Evolutionary conservation across 2,113 vertebrate species (phyloP), one percentile per base, ranked within the genome.

Genomic region (zebrafish (Danio rerio)): DNA sequence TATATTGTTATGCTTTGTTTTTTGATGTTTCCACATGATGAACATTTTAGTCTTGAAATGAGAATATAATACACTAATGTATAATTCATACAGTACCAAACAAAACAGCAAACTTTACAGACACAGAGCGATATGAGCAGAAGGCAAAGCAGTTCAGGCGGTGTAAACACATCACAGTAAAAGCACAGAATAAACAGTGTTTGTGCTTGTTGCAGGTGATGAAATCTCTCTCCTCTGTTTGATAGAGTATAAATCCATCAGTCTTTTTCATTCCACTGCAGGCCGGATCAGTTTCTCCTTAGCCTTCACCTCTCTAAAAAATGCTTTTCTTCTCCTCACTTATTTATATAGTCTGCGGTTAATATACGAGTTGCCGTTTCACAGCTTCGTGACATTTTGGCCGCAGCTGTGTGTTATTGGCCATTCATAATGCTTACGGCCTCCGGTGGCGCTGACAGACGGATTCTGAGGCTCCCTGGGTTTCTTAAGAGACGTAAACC

Each of bases 361-460:
- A 31, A 20, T 40, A 81, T 16, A 72, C 56, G 66, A 61, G 55
- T 62, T 18, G 55, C 20, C n/a, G 45, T 63, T 52, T 52, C 16
- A 9, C 10, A 42, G 53, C 56, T 72, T 76, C 52, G 31, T 80
- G 66, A 47, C 40, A 20, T 31, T 74, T 16, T 62, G 55, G 69
- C 49, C 47, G 2, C 68, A 81, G 80, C 80, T 74, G 80, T 73
- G 80, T 66, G 47, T 75, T 56, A 56, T 66, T 75, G 81, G 47
- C 49, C 70, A 74, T 81, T 81, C 80, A 53, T 76, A 68, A 82
- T 82, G 59, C n/a, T 55, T 65, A 76, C 18, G 40, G 52, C 81
- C 72, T 75, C 59, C 42, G 52, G 80, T 75, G 50, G 40, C 50
- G 52, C 49, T 63, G 59, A 72, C 70, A 74, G 80, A 81, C 71